Evolutionary conservation across 64 coral and sea anemone species (phyloP).

Genomic region (Montipora sp.): DNA sequence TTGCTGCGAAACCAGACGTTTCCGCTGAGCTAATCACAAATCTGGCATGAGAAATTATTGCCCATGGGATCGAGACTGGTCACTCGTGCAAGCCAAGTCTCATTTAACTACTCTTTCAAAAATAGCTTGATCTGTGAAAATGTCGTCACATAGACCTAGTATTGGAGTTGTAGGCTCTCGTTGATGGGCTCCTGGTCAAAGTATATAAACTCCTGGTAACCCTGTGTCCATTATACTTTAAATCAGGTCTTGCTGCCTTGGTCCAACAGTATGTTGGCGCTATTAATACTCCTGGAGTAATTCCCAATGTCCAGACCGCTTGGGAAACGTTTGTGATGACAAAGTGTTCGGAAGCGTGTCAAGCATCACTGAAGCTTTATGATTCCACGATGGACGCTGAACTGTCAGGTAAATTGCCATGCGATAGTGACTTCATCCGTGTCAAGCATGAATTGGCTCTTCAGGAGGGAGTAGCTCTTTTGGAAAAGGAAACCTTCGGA

Average conservation of each 20-base stretch:
- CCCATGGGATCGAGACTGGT: no score
- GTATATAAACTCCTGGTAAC: neutral
- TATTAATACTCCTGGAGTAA: conserved; percentile 76
- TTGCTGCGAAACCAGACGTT: no score
- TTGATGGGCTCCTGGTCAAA: neutral
- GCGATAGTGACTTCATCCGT: conserved; percentile 58
- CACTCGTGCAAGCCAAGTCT: no score
- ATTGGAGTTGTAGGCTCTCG: neutral
- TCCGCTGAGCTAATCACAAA: no score
- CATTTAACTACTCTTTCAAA: no score
- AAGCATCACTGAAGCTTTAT: conserved; percentile 38
- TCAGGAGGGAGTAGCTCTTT: conserved; percentile 8
- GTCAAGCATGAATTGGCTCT: conserved; percentile 55
- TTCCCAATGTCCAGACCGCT: conserved; percentile 77
- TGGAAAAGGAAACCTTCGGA: conserved; percentile 43
- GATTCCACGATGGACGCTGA: conserved; percentile 40
- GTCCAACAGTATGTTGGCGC: conserved; percentile 71
- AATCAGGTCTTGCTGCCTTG: conserved; percentile 63
- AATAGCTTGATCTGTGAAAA: no score
- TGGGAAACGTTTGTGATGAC: conserved; percentile 72
- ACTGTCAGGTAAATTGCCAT: conserved; percentile 52
- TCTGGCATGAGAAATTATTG: no score
- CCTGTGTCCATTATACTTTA: neutral
- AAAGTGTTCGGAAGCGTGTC: conserved; percentile 65
- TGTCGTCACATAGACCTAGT: no score